These are phyloP conservation scores for Nymphalis io DNA, from an alignment of 1,140 invertebrate species.

Conservation along the genomic window DNA sequence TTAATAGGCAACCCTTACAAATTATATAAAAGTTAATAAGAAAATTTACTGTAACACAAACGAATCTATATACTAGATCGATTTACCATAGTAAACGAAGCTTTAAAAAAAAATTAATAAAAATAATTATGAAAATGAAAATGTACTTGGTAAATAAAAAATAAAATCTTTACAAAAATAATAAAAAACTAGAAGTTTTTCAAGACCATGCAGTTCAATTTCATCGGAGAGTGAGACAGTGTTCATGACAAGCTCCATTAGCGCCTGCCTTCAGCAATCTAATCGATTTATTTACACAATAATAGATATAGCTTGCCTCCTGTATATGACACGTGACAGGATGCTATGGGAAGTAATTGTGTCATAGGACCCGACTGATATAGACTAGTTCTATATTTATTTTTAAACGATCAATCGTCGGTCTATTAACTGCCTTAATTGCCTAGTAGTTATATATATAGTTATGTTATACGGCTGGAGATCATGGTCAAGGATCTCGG, in stretches of 20 bases:
- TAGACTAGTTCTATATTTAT: no score
- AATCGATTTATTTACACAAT: conserved; percentile 15
- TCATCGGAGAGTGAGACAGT: conserved; percentile 21
- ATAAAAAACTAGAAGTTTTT: neutral
- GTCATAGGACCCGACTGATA: neutral
- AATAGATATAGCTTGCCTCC: conserved; percentile 4
- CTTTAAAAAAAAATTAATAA: no score
- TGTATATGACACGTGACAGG: neutral
- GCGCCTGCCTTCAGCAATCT: conserved; percentile 14
- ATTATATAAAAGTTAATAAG: no score
- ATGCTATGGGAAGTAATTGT: conserved; percentile 3
- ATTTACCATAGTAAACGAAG: no score
- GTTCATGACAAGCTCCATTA: conserved; percentile 35
- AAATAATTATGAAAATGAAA: neutral
- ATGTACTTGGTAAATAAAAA: neutral
- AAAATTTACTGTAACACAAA: no score
- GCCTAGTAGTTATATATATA: no score
- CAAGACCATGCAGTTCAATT: conserved; percentile 27
- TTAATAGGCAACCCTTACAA: no score
- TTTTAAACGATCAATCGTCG: no score
- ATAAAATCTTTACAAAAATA: neutral
- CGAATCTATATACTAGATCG: no score
- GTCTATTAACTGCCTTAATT: no score
- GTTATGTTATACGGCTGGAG: no score
- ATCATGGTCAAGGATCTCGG: no score